Base-by-base conservation (phyloP, 2,797 vertebrate genomes). In the Pteronotus mesoamericanus region DNA sequence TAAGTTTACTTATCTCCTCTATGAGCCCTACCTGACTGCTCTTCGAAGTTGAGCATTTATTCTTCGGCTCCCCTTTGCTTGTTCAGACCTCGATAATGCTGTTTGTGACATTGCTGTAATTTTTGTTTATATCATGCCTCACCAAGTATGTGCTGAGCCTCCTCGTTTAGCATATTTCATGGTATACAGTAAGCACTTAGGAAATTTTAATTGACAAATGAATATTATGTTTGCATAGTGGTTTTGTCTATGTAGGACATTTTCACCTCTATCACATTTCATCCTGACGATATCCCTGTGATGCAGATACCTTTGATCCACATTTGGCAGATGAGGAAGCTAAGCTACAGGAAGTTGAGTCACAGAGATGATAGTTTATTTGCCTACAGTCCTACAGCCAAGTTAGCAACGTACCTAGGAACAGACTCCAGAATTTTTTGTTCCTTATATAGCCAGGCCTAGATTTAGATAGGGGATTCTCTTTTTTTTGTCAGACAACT, bases 261-360 rank as follows among this genome's bases (percentile, higher is more conserved):
- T 86, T 79, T 94, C 18, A 22, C 57, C 19, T 93, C 42, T 75
- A 29, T 55, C 78, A 34, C 18, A 46, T 77, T 93, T 82, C 9
- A 29, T 78, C 32, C 34, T 26, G 39, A 46, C 55, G 82, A 66
- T 42, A 74, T 92, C 55, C 12, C 59, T 90, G 37, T 61, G 82
- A 86, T 66, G 29, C 26, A 83, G 32, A 71, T 46, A 39, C 64
- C 64, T 80, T 91, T 89, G 64, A 85, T 91, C 59, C 24, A 66
- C 51, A 18, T 51, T 89, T 95, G 68, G 95, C 46, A 91, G 90
- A 91, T 78, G 72, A 93, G 79, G 69, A 94, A 82, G 78, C 42
- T 69, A 72, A 95, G 74, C 89, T 75, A 46, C 39, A 64, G 74
- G 80, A 87, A 86, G 51, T 42, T 91, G 77, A 95, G 66, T 92